Conservation (phyloP, 1,140 invertebrate genomes). For the Euura saliciscinereae region DNA sequence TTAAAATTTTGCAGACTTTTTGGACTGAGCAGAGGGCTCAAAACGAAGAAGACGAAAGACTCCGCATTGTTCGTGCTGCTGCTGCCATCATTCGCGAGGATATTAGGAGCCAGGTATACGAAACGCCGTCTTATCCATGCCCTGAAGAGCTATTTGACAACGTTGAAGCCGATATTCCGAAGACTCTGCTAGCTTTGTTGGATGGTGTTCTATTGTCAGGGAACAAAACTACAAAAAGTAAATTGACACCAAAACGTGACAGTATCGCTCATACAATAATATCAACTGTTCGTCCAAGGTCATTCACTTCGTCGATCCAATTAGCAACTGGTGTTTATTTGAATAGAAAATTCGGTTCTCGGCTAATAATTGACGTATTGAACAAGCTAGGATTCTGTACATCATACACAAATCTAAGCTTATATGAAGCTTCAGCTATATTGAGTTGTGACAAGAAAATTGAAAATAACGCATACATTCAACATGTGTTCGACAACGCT, state of each 20-base stretch:
- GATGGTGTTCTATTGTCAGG: conserved; percentile 14
- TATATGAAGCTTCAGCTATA: conserved; percentile 19
- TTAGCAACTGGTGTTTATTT: conserved; percentile 19
- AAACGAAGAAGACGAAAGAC: conserved; percentile 21
- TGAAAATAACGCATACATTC: conserved; percentile 18
- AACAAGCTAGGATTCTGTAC: conserved; percentile 27
- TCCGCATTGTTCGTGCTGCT: conserved; percentile 30
- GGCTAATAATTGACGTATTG: conserved; percentile 25
- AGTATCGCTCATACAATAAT: conserved; percentile 31
- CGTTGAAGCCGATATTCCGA: conserved; percentile 15
- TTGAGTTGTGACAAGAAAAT: conserved; percentile 11
- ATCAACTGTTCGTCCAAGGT: conserved; percentile 27
- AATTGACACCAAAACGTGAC: conserved; percentile 13
- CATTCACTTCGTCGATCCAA: conserved; percentile 31
- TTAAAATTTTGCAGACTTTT: conserved; percentile 17
- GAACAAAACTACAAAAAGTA: conserved; percentile 12
- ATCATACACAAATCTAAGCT: conserved; percentile 25
- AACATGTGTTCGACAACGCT: conserved; percentile 34
- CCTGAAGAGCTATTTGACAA: conserved; percentile 15
- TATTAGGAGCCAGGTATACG: conserved; percentile 29
- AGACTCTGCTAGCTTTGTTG: conserved; percentile 16
- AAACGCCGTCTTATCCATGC: conserved; percentile 23
- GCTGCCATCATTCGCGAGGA: conserved; percentile 36
- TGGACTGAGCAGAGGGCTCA: conserved; percentile 23
- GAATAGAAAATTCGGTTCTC: conserved; percentile 27